Percentiles rank a stretch among this genome's conserved stretches.
phyloP scores from a whole-genome alignment of 2,797 vertebrate species.

The Pteronotus mesoamericanus region DNA sequence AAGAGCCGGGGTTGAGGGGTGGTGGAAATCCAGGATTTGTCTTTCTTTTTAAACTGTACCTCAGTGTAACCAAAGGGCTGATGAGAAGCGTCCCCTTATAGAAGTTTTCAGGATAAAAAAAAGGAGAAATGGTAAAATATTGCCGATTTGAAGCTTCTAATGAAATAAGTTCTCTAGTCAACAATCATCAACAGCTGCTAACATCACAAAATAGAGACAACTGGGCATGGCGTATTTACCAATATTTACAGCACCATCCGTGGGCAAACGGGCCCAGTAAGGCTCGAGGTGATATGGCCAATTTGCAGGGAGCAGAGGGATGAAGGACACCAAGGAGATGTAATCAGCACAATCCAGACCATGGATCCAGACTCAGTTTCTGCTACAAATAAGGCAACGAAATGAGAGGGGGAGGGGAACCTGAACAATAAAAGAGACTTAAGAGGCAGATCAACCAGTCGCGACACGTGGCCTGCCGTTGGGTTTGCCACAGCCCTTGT shows the following conservation, averaged over 20 bases:
- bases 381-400: not conserved
- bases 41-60: not conserved
- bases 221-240: accelerated
- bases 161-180: not conserved
- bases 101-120: not conserved
- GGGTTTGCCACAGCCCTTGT: not conserved
- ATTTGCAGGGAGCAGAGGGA: not conserved
- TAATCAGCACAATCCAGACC: not conserved
- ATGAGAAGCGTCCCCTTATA: not conserved
- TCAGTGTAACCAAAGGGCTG: not conserved
- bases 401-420: not conserved
- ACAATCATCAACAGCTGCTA: no score
- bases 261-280: no score
- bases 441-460: not conserved
- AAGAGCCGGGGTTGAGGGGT: no score
- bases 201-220: not conserved
- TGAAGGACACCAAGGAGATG: not conserved
- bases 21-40: not conserved
- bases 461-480: accelerated
- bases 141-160: not conserved
- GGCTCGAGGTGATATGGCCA: not conserved
- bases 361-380: not conserved
- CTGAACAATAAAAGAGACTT: not conserved
- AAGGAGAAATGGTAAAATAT: not conserved
- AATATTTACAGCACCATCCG: not conserved